phyloP scores from a whole-genome alignment of 2,888 invertebrate species.

The Itoplectis maculator region DNA sequence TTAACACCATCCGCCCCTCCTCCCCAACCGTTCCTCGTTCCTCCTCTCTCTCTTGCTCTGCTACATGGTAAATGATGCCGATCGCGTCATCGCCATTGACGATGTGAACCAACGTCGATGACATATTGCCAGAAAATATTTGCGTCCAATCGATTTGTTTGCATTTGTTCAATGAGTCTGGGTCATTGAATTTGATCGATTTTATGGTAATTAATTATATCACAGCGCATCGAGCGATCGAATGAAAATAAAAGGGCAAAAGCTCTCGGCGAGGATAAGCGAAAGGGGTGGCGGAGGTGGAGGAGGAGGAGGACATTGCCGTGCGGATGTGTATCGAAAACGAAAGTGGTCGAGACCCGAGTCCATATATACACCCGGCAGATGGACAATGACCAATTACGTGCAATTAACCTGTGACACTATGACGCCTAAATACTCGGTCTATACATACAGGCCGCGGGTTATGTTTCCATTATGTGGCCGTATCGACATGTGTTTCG shows the following conservation, averaged over 20 bases:
- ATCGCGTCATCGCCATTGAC: not conserved
- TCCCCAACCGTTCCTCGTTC: not conserved
- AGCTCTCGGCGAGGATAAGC: constrained; percentile 48
- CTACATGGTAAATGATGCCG: not conserved
- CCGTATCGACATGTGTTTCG: constrained; percentile 84
- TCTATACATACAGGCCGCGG: constrained; percentile 71
- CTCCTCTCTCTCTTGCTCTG: not conserved
- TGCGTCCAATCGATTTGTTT: not conserved
- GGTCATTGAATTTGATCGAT: constrained; percentile 28
- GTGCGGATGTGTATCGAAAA: constrained; percentile 46
- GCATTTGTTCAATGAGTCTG: not conserved
- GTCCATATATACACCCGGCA: constrained; percentile 61
- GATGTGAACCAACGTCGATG: not conserved
- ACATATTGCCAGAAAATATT: constrained; percentile 18
- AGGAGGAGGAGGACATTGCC: not conserved
- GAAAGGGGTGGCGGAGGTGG: not conserved
- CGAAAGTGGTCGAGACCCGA: constrained; percentile 59
- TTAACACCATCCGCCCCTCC: not conserved
- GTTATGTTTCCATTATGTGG: constrained; percentile 84
- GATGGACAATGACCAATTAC: constrained; percentile 83
- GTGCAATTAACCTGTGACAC: constrained; percentile 83
- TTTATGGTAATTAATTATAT: constrained; percentile 51
- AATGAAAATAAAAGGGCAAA: constrained; percentile 69
- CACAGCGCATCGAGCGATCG: constrained; percentile 67
- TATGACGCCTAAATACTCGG: constrained; percentile 81